Evolutionary conservation across 2,888 invertebrate species (phyloP), one percentile per base, ranked within the genome.

Genomic region (Auanema freiburgensis): DNA sequence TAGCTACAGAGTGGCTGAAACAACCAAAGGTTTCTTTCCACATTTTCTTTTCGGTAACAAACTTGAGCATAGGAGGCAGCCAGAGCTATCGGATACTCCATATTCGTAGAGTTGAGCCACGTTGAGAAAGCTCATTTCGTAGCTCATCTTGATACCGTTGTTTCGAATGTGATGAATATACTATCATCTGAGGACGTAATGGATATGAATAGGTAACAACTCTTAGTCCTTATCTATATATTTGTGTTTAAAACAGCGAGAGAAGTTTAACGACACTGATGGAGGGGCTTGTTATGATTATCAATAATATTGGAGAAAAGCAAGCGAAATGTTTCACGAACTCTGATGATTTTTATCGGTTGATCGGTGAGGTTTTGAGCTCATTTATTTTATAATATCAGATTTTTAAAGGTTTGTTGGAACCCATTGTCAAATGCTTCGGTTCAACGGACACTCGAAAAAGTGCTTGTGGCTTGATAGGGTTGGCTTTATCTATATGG

Each of bases 1-100:
- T 73, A 2, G 65, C 72, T 11, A 71, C 64, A 18, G 79, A 81
- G 52, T 81, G 81, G 81, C 56, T 81, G 50, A 60, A 65, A 44
- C 59, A 73, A 8, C 67, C 72, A 25, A 76, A 78, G 59, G 74
- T 58, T n/a, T n/a, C 8, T 12, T 6, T 41, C 42, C 12, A 50
- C n/a, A 50, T 21, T 50, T 16, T 10, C 50, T 50, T 16, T 12
- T n/a, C 11, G 18, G 10, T 50, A 16, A 50, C 43, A n/a, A n/a
- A n/a, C n/a, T 43, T n/a, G n/a, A 43, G n/a, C n/a, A 33, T 14
- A 71, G 67, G 71, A 71, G 44, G 63, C 65, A 16, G 62, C 71
- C 1, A 54, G 59, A 40, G 57, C 65, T 2, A 69, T 71, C 23
- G 74, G 66, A 57, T 57, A 66, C 43, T 63, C 69, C 41, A 54